A percentile compares a stretch with the other conserved stretches of the same genome.
phyloP scores from a whole-genome alignment of 2,113 vertebrate genomes.

The Leucosticte australis region DNA sequence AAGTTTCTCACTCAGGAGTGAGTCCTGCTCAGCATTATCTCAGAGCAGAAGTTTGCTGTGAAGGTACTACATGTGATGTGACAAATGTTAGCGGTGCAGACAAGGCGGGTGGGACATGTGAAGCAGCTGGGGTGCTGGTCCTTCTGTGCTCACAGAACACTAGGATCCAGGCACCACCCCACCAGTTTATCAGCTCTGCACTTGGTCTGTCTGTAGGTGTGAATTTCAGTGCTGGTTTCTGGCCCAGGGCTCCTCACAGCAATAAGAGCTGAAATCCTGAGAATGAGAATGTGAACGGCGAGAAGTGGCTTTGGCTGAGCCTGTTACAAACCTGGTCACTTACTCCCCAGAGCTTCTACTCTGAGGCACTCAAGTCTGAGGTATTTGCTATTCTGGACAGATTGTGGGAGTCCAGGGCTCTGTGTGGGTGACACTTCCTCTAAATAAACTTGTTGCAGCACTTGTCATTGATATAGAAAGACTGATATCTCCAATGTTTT shows the following conservation, averaged over 20 bases:
- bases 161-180: neutral
- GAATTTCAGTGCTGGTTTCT: neutral
- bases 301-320: neutral
- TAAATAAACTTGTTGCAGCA: neutral
- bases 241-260: neutral
- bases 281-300: fast-evolving
- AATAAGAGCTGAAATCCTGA: neutral
- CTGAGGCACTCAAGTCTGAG: neutral
- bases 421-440: neutral
- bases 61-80: neutral
- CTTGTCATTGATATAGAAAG: neutral
- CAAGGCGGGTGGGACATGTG: neutral
- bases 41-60: neutral
- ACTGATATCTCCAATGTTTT: fast-evolving
- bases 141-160: neutral
- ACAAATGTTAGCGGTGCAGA: neutral
- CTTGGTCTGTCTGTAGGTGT: neutral
- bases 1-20: neutral
- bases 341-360: neutral
- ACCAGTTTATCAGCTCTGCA: neutral
- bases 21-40: neutral
- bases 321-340: neutral
- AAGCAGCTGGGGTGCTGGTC: neutral
- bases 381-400: neutral
- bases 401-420: neutral